A percentile compares a stretch with the other conserved stretches of the same genome.
Conservation (phyloP, 2,113 vertebrate species). For the Scortum barcoo region DNA sequence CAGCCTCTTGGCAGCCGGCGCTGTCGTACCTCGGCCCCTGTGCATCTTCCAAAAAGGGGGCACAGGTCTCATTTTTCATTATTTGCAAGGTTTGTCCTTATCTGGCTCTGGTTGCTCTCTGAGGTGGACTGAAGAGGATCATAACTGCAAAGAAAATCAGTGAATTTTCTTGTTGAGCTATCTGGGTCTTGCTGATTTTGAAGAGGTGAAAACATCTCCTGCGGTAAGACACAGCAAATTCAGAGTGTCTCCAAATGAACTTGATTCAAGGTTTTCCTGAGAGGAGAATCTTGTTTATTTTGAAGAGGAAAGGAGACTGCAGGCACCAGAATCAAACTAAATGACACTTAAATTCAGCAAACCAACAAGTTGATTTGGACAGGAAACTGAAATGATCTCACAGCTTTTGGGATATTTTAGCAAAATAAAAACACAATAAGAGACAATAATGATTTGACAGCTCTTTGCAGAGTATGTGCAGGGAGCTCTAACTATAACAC, state of each 20-base stretch:
- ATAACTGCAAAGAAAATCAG: neutral
- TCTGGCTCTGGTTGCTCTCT: neutral
- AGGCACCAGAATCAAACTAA: neutral
- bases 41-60: neutral
- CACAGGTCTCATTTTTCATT: neutral
- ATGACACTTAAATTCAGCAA: neutral
- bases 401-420: no score
- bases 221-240: neutral
- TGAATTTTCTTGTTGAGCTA: neutral
- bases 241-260: neutral
- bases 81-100: neutral
- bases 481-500: neutral
- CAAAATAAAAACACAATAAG: neutral
- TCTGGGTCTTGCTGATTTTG: neutral
- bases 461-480: neutral
- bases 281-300: neutral
- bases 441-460: neutral
- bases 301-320: neutral
- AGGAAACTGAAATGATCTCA: neutral
- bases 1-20: slow-evolving; percentile 12
- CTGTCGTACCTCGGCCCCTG: neutral
- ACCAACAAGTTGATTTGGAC: neutral
- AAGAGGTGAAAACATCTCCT: neutral
- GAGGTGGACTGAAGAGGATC: neutral
- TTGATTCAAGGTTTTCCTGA: neutral